Evolutionary conservation across 2,888 invertebrate species (phyloP), one percentile per base, ranked within the genome.

Genomic region (Caprella mutica): DNA sequence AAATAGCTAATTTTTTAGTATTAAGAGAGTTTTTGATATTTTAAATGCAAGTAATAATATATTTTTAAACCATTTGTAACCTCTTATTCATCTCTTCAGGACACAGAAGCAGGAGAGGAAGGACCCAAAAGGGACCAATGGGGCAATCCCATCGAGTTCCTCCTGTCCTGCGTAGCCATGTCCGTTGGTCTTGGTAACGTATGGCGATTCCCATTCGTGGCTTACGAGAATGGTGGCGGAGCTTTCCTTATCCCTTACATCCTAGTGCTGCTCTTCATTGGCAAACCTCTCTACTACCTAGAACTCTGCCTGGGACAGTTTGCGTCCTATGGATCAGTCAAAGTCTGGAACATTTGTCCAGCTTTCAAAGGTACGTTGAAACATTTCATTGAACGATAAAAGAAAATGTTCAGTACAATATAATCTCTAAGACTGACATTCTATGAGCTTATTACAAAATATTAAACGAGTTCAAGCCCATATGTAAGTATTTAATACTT

Each of bases 301-400:
- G 90, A 91, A 73, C 83, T 86, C 75, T 76, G 81, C 2, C 71
- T 90, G 9, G 90, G 90, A 14, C 90, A 91, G 71, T 90, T 89
- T 70, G 81, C 83, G 56, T 82, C 84, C 56, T 80, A 80, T 68
- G 87, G 89, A 54, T 84, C 84, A 9, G 81, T 86, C 1, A 83
- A 81, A 70, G 63, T 66, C 9, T 66, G 66, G 66, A 59, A 64
- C n/a, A 42, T 64, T 23, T 55, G 55, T 33, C 66, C 66, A 1
- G 59, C 61, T 2, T 63, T 63, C 33, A 50, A 64, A 59, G 65
- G 65, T 64, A 26, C 51, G 59, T 8, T 35, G 6, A 50, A 23
- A 14, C 2, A 14, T 24, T 9, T 8, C 21, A 42, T 42, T n/a
- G n/a, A n/a, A n/a, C n/a, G n/a, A n/a, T n/a, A n/a, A n/a, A n/a